phyloP scores from a whole-genome alignment of 2,888 invertebrate genomes.

The Ethmia dodecea region DNA sequence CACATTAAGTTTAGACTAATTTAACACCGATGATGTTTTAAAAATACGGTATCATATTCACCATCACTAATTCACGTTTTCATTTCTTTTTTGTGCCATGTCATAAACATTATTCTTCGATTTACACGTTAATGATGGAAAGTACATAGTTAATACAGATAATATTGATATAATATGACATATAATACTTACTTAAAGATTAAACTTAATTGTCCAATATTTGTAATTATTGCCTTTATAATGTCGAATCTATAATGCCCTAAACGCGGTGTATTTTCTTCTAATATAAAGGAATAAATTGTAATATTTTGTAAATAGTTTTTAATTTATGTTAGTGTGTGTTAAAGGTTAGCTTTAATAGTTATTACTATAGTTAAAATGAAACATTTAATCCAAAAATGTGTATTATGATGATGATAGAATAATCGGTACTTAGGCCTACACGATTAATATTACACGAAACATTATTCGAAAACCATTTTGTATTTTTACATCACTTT shows the following conservation, averaged over 20 bases:
- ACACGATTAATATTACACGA: conserved; percentile 39
- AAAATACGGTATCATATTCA: conserved; percentile 4
- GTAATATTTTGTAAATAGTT: conserved; percentile 74
- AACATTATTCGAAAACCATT: conserved; percentile 31
- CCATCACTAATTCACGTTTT: conserved; percentile 11
- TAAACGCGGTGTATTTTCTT: neutral
- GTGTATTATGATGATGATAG: conserved; percentile 45
- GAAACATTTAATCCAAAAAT: conserved; percentile 63
- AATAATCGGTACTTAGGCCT: no score
- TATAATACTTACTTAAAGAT: neutral
- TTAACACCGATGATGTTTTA: neutral
- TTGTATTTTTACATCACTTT: conserved; percentile 35
- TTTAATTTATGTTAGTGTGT: conserved; percentile 64
- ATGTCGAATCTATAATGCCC: neutral
- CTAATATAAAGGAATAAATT: conserved; percentile 23
- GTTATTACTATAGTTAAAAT: conserved; percentile 58
- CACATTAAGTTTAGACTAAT: no score
- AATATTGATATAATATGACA: neutral
- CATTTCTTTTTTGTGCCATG: conserved; percentile 52
- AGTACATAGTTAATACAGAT: conserved; percentile 1
- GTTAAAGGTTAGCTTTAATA: conserved; percentile 73
- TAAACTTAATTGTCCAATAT: no score
- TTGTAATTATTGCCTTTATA: neutral
- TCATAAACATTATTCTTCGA: conserved; percentile 25
- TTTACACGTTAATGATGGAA: neutral